Base-by-base conservation (phyloP, 2,888 invertebrate genomes). In the Desoria tigrina region DNA sequence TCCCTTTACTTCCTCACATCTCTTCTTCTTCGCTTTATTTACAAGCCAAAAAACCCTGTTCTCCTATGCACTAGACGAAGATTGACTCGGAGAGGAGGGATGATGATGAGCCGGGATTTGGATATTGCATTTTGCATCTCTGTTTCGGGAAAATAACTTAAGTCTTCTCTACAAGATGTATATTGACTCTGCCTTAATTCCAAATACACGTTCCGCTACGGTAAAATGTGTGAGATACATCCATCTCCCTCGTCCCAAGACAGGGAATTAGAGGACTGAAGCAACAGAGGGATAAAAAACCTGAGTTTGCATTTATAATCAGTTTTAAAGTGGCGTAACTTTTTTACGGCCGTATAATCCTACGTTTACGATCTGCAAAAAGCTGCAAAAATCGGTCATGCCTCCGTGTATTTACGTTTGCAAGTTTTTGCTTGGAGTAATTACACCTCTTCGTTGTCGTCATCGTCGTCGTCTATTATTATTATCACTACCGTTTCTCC, bases 171-270 rank as follows among this genome's bases (percentile, higher is more conserved):
- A 45, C 45, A 16, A 11, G 6, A n/a, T 18, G 21, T 21, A 45
- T 16, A 45, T 45, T 45, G 45, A 45, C 6, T 45, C 21, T 45
- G 6, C n/a, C 45, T 45, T 45, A 45, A 18, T 45, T 45, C 21
- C 16, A 21, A 6, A 45, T 18, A 45, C 45, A 45, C 45, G 45
- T 16, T 45, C 45, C 45, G 45, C 45, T 16, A 45, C 45, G 45
- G 45, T 45, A 45, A 16, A 45, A 45, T 45, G 45, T 45, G 45
- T 45, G 45, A 45, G 45, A 45, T 45, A 45, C 45, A 45, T 45
- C 16, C 16, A 16, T 45, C n/a, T 45, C n/a, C 16, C n/a, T n/a
- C n/a, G n/a, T 32, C 11, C 11, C 9, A 45, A n/a, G 45, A 45
- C 45, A 16, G 45, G n/a, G 21, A 45, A 45, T 45, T 45, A 45